Percentiles rank a stretch among this genome's conserved stretches.
Conservation (phyloP, 2,888 invertebrate genomes). For the Noctua janthe region DNA sequence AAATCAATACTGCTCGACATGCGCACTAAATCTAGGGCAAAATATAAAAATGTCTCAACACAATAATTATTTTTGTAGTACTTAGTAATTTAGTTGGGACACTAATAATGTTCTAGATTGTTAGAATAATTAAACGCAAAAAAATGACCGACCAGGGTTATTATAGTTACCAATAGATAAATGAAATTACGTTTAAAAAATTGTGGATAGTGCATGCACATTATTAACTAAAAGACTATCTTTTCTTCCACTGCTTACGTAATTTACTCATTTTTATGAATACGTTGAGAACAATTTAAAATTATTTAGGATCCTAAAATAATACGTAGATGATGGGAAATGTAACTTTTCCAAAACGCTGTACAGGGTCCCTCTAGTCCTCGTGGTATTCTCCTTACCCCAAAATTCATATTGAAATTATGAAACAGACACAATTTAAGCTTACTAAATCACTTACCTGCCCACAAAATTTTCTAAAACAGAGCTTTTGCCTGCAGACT, state of each 20-base stretch:
- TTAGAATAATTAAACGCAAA: slow-evolving; percentile 39
- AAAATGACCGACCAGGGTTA: neutral
- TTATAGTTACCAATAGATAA: slow-evolving; percentile 9
- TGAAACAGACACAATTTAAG: slow-evolving; percentile 4
- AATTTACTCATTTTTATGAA: neutral
- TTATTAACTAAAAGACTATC: neutral
- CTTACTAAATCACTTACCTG: slow-evolving; percentile 92
- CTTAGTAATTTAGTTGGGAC: neutral
- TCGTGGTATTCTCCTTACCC: slow-evolving; percentile 7
- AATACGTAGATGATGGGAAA: too few species aligned
- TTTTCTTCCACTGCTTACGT: slow-evolving; percentile 25
- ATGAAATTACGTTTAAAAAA: neutral
- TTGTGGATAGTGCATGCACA: neutral
- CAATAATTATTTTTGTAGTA: slow-evolving; percentile 31
- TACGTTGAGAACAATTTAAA: neutral
- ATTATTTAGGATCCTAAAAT: neutral
- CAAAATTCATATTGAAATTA: slow-evolving; percentile 2
- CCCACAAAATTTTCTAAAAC: slow-evolving; percentile 99
- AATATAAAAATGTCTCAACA: slow-evolving; percentile 67
- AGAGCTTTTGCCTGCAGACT: slow-evolving; percentile 99
- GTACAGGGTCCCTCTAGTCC: neutral
- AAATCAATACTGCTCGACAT: slow-evolving; percentile 88
- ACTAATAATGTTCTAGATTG: neutral
- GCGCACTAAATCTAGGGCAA: slow-evolving; percentile 89
- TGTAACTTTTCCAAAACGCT: neutral